Conservation (phyloP, 2,113 vertebrate genomes). For the Hydropotes inermis region DNA sequence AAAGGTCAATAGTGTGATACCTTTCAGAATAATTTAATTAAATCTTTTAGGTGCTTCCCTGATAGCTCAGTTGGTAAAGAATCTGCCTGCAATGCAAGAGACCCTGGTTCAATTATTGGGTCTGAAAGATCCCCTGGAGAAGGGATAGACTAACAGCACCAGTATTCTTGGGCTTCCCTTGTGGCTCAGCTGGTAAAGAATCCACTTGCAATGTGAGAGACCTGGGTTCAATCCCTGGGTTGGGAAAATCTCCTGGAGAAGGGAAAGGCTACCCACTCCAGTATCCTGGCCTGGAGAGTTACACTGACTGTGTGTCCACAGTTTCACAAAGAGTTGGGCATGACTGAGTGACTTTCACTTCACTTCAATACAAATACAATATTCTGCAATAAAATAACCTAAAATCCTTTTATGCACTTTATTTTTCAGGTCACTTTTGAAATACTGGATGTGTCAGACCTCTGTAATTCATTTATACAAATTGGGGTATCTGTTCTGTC, state of each 20-base stretch:
- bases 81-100: fast-evolving
- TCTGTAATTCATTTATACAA: background rate
- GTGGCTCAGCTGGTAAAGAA: background rate
- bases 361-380: background rate
- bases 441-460: background rate
- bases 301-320: background rate
- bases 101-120: background rate
- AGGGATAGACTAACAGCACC: background rate
- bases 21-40: background rate
- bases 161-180: background rate
- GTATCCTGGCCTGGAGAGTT: background rate
- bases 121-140: background rate
- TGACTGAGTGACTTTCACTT: background rate
- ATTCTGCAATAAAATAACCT: background rate
- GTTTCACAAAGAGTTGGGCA: background rate
- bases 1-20: background rate
- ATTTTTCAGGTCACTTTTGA: background rate
- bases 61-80: background rate
- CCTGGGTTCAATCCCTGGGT: background rate
- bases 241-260: background rate
- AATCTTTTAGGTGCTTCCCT: background rate
- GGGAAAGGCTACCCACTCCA: background rate
- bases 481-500: background rate
- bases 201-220: background rate
- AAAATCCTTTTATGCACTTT: background rate